Evolutionary conservation across 2,797 vertebrate genomes (phyloP), one percentile per base, ranked within the genome.

Genomic region (Myripristis murdjan): DNA sequence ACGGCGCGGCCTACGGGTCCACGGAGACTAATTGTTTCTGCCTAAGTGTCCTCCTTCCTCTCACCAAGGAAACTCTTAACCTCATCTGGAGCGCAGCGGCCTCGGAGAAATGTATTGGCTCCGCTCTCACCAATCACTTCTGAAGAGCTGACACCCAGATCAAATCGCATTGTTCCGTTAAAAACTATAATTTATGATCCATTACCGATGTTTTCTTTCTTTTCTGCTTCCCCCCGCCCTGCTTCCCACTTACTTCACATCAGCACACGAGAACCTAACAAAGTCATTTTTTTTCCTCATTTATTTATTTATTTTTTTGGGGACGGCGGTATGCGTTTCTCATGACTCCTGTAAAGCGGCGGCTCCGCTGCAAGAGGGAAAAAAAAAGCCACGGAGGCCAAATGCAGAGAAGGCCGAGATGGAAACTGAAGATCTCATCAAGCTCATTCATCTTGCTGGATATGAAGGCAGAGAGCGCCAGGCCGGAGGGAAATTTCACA

Each of bases 371-470:
- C 18, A 35, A 76, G 71, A 70, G 68, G 74, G 80, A 73, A 68
- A 88, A n/a, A n/a, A n/a, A n/a, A n/a, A n/a, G n/a, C 37, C 88
- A 85, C 90, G 88, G 92, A 91, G 75, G 75, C 88, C 86, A 90
- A 90, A 91, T 73, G 81, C 57, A 41, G 81, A 44, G 64, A n/a
- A 84, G 74, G 49, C 66, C 28, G 73, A 82, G 81, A 80, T 79
- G 82, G 91, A 93, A 94, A 93, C 89, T 77, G 74, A 92, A 90
- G 85, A 91, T 88, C 88, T 92, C 87, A 88, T 91, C 91, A 91
- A 89, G 89, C 83, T 92, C 90, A 91, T 94, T 89, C 86, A 89
- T 94, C 92, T 94, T 93, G 79, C 84, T 26, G 58, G 79, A 82
- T 86, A 63, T 88, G 82, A 90, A 85, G 82, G 71, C 83, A 35